These are phyloP conservation scores for Sebastes baramenuke DNA, from an alignment of 2,797 vertebrate species.

Conservation along the genomic window DNA sequence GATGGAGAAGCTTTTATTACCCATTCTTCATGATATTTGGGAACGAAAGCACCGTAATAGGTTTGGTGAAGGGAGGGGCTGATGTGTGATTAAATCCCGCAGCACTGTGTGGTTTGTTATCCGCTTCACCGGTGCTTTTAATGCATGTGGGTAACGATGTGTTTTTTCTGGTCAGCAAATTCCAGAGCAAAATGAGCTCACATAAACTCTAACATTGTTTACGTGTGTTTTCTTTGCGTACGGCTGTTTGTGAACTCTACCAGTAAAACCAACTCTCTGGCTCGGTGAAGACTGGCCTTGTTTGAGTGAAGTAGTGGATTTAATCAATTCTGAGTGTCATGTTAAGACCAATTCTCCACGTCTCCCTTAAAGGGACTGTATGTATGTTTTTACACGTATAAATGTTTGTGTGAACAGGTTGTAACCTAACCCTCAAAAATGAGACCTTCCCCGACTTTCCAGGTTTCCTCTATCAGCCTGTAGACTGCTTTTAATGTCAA, in stretches of 20 bases:
- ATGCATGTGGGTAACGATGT: background rate
- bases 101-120: constrained; percentile 21
- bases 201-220: constrained; percentile 11
- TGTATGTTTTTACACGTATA: no score
- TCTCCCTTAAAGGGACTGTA: no score
- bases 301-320: background rate
- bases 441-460: no score
- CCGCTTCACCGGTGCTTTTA: constrained; percentile 1
- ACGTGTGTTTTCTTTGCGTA: background rate
- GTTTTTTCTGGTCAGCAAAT: constrained; percentile 37
- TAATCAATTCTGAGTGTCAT: background rate
- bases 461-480: no score
- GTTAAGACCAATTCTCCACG: background rate
- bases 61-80: background rate
- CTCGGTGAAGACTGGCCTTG: background rate
- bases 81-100: constrained; percentile 27
- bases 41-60: background rate
- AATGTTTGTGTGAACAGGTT: no score
- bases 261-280: background rate
- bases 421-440: no score
- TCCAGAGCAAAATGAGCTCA: constrained; percentile 17
- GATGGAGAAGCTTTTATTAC: constrained; percentile 45
- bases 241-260: background rate
- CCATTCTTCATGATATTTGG: constrained; percentile 20
- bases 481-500: no score